Evolutionary conservation across 2,113 vertebrate species (phyloP).

Genomic region (Machaerirhynchus nigripectus): DNA sequence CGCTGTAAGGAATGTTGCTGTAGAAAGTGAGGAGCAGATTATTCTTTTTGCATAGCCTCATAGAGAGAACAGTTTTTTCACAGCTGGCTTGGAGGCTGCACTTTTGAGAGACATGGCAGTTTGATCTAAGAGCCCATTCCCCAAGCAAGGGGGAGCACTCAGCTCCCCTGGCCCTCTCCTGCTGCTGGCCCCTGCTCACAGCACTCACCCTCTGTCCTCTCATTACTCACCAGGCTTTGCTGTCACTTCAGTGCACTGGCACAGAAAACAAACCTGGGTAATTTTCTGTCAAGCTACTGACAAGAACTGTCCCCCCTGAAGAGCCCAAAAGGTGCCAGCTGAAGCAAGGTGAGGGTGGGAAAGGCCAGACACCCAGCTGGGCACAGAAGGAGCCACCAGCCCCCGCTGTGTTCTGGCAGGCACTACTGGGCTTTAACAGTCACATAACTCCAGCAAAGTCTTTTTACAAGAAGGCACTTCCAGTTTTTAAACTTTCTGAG

Average conservation of each 20-base stretch:
- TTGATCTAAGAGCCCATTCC: background rate
- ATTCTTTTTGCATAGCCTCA: background rate
- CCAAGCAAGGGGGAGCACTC: background rate
- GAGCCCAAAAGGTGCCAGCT: background rate
- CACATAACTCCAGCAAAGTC: background rate
- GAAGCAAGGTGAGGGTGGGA: background rate
- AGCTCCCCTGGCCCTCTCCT: background rate
- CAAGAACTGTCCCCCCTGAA: background rate
- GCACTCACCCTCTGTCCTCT: background rate
- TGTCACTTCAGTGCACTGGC: background rate
- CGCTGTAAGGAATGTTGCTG: background rate
- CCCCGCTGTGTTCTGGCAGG: background rate
- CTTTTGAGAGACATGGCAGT: background rate
- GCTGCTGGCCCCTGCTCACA: background rate
- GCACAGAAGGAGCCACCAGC: background rate
- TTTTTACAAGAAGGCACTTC: background rate
- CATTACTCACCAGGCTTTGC: background rate
- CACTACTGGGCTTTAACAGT: background rate
- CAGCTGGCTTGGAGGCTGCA: background rate
- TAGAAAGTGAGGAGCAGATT: background rate
- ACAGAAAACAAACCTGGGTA: background rate
- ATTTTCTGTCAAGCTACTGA: background rate
- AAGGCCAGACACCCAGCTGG: background rate
- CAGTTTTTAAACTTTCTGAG: background rate
- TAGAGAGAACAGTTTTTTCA: background rate